A percentile compares a stretch with the other conserved stretches of the same genome.
phyloP scores from a whole-genome alignment of 2,888 invertebrate genomes.

The Ichneumon xanthorius region DNA sequence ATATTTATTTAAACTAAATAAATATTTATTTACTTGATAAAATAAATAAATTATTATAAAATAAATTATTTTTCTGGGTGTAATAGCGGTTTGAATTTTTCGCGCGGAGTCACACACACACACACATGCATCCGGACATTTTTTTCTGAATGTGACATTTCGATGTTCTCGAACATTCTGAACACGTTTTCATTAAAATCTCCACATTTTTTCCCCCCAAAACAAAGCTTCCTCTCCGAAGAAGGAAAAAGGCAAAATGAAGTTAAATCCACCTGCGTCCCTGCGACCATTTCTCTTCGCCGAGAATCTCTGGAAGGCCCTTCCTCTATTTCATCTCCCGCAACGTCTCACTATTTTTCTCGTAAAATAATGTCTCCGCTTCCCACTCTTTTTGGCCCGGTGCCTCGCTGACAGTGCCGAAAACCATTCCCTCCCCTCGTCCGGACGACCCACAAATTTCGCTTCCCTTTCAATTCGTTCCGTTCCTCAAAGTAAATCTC shows the following conservation, averaged over 20 bases:
- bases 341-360: conserved; percentile 43
- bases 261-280: conserved; percentile 38
- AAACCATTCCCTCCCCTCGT: background rate
- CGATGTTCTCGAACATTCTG: no score
- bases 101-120: no score
- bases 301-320: conserved; percentile 3
- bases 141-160: no score
- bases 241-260: conserved; percentile 11
- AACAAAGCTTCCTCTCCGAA: background rate
- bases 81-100: no score
- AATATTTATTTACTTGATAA: no score
- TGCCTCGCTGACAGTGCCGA: conserved; percentile 27
- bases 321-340: background rate
- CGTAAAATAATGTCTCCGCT: conserved; percentile 25
- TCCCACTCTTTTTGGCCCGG: background rate
- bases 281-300: conserved; percentile 57
- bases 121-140: no score
- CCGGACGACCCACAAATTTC: conserved; percentile 15
- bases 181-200: no score
- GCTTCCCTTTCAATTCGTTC: background rate
- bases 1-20: no score
- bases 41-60: no score
- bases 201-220: no score
- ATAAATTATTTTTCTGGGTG: no score
- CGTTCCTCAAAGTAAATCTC: conserved; percentile 5